phyloP scores from a whole-genome alignment of 2,113 vertebrate genomes.

The Andinoacara biseriatus region DNA sequence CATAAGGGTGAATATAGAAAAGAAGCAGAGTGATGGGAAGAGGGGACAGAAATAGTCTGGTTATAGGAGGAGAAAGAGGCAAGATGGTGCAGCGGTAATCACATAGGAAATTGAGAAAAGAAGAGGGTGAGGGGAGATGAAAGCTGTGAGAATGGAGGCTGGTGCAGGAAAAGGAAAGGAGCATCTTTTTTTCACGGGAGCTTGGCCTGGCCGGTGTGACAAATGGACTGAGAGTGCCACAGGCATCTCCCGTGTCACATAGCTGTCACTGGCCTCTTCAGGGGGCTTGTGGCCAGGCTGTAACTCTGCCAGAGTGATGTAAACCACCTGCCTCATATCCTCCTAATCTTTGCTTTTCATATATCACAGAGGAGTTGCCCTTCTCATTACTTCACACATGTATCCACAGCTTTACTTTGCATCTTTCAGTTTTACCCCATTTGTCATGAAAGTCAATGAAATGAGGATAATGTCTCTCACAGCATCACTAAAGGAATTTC shows the following conservation, averaged over 20 bases:
- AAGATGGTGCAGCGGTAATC: slow-evolving; percentile 20
- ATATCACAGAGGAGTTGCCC: slow-evolving; percentile 5
- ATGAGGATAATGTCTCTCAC: not conserved
- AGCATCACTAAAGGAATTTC: not conserved
- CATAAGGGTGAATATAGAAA: slow-evolving; percentile 13
- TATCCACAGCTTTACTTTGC: not conserved
- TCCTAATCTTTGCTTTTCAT: slow-evolving; percentile 22
- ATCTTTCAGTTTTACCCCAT: not conserved
- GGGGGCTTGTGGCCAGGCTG: slow-evolving; percentile 25
- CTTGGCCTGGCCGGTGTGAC: slow-evolving; percentile 23
- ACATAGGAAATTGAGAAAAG: slow-evolving; percentile 12
- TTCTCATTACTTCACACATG: not conserved
- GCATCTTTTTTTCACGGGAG: slow-evolving; percentile 19
- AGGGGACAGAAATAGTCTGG: slow-evolving; percentile 8
- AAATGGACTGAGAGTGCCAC: slow-evolving; percentile 58
- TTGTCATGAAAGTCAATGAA: slow-evolving; percentile 4
- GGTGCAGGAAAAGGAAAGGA: not conserved
- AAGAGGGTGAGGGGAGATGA: slow-evolving; percentile 13
- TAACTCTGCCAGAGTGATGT: slow-evolving; percentile 53
- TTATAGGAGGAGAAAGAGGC: not conserved
- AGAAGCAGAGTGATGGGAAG: slow-evolving; percentile 4
- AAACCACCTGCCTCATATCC: slow-evolving; percentile 28
- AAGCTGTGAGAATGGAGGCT: slow-evolving; percentile 5
- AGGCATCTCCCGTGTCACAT: slow-evolving; percentile 50
- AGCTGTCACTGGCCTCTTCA: slow-evolving; percentile 38